A percentile compares a stretch with the other conserved stretches of the same genome.
Conservation (phyloP, 2,113 vertebrate species). For the Thomomys bottae region DNA sequence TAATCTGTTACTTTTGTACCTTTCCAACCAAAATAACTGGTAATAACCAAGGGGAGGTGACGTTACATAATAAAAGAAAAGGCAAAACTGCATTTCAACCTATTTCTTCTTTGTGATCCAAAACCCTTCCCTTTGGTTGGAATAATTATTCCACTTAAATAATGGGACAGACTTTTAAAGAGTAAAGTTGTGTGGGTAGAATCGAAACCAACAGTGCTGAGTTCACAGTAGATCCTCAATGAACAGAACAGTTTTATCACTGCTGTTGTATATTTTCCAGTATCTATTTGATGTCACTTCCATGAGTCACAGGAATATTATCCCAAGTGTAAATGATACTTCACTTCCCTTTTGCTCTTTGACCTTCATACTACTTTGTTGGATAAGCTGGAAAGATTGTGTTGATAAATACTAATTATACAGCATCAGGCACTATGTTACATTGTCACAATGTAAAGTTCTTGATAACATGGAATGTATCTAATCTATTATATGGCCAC, state of each 20-base stretch:
- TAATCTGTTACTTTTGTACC: not conserved
- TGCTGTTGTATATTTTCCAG: not conserved
- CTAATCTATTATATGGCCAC: not conserved
- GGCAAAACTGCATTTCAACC: not conserved
- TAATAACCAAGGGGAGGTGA: not conserved
- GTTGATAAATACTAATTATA: not conserved
- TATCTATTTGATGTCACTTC: not conserved
- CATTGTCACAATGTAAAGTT: not conserved
- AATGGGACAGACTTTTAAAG: not conserved
- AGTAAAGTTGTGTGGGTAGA: not conserved
- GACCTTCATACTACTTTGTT: not conserved
- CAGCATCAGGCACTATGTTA: not conserved
- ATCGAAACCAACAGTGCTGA: not conserved
- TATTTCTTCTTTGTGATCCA: not conserved
- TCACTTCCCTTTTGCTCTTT: not conserved
- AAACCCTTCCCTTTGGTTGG: not conserved
- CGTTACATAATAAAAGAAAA: not conserved
- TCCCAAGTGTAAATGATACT: not conserved
- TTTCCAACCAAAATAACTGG: constrained; percentile 18
- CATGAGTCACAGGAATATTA: not conserved
- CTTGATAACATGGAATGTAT: not conserved
- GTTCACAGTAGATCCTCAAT: not conserved
- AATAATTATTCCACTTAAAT: constrained; percentile 2
- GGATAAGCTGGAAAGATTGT: not conserved
- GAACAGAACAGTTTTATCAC: constrained; percentile 14